Conservation (phyloP, 2,113 vertebrate species). For the Prionailurus bengalensis region DNA sequence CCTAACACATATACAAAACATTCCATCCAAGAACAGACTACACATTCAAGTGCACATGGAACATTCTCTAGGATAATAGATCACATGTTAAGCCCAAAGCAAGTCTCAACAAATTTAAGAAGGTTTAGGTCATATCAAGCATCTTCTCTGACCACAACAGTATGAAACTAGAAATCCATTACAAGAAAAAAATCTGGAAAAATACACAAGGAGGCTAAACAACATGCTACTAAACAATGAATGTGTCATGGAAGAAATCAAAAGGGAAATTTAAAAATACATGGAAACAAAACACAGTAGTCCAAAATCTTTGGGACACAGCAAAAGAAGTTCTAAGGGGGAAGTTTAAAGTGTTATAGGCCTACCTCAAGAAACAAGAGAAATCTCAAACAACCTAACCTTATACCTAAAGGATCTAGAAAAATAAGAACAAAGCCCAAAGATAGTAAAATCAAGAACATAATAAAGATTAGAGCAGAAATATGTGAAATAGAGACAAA, state of each 20-base stretch:
- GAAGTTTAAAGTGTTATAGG: neutral
- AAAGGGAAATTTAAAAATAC: neutral
- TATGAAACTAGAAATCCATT: neutral
- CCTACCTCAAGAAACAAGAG: neutral
- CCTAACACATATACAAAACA: neutral
- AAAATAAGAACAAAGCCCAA: neutral
- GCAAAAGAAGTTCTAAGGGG: neutral
- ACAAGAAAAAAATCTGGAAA: neutral
- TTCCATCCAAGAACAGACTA: neutral
- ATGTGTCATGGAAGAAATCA: neutral
- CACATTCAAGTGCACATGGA: neutral
- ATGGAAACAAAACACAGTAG: neutral
- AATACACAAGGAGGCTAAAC: neutral
- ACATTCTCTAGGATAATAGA: neutral
- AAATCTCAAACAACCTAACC: neutral
- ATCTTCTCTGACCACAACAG: neutral
- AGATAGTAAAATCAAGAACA: neutral
- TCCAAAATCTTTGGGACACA: neutral
- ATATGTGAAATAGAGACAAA: neutral
- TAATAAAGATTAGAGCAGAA: neutral
- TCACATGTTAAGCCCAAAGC: neutral
- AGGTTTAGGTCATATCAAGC: neutral
- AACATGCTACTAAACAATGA: neutral
- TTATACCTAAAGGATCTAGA: neutral
- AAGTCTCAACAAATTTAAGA: neutral